A percentile compares a stretch with the other conserved stretches of the same genome.
phyloP scores from a whole-genome alignment of 2,888 invertebrate genomes.

The Tenodera sinensis region DNA sequence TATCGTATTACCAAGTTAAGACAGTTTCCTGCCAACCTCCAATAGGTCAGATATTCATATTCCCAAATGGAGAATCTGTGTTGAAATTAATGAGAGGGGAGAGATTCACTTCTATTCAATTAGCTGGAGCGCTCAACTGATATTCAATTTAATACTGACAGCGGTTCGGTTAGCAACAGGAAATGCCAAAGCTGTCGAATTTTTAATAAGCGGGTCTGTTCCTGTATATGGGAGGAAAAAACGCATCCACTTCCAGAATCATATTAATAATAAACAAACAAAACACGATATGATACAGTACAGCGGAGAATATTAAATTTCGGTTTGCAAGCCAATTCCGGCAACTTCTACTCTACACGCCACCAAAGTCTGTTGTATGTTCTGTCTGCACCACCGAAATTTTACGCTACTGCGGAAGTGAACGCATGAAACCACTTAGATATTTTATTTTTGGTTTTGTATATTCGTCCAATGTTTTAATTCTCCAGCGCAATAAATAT shows the following conservation, averaged over 20 bases:
- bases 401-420: no score
- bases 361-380: no score
- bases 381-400: no score
- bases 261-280: background rate
- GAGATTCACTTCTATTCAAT: background rate
- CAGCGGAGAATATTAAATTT: background rate
- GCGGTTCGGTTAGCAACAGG: background rate
- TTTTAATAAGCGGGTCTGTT: background rate
- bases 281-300: background rate
- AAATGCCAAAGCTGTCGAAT: conserved; percentile 4
- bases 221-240: background rate
- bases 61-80: background rate
- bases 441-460: no score
- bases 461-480: no score
- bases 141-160: background rate
- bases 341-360: background rate
- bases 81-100: background rate
- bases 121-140: background rate
- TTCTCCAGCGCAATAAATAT: no score
- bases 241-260: background rate
- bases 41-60: no score
- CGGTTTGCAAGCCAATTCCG: background rate
- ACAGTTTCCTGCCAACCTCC: no score
- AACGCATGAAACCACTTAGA: no score
- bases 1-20: no score